Conservation (phyloP, 2,888 invertebrate species). For the Ichneumoninae sp. region DNA sequence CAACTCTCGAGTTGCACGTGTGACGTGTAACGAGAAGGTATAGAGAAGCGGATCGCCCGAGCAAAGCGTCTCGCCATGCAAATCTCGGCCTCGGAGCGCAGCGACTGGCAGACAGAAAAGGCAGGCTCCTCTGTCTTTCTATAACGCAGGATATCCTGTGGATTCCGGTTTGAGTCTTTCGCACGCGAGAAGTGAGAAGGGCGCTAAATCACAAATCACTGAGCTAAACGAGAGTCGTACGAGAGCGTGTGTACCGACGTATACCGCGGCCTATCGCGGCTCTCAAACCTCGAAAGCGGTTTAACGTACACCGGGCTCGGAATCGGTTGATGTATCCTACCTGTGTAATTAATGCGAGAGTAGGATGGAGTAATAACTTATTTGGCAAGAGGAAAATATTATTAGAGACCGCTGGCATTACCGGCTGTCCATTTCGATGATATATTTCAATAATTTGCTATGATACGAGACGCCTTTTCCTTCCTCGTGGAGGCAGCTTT, state of each 20-base stretch:
- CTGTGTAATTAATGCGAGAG: conserved; percentile 49
- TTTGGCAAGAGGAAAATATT: conserved; percentile 24
- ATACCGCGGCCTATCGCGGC: conserved; percentile 9
- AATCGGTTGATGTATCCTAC: conserved; percentile 25
- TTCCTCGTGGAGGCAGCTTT: background rate
- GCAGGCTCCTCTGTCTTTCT: conserved; percentile 43
- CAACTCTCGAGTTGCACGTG: conserved; percentile 43
- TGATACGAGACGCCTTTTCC: background rate
- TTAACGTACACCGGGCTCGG: conserved; percentile 30
- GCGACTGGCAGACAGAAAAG: conserved; percentile 51
- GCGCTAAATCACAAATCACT: conserved; percentile 63
- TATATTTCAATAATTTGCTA: background rate
- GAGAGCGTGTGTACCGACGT: conserved; percentile 39
- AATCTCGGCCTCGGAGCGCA: conserved; percentile 38
- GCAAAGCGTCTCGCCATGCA: conserved; percentile 46
- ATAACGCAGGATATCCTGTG: conserved; percentile 65
- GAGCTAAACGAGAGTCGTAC: conserved; percentile 62
- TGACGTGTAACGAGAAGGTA: conserved; percentile 44
- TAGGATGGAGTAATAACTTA: conserved; percentile 39
- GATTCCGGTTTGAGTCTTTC: conserved; percentile 64
- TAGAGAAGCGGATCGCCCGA: conserved; percentile 39
- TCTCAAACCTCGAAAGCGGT: conserved; percentile 30
- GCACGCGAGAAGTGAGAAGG: conserved; percentile 60
- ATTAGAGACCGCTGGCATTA: conserved; percentile 5
- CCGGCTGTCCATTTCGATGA: background rate